phyloP scores from a whole-genome alignment of 1,140 invertebrate species.

The Linepithema humile region DNA sequence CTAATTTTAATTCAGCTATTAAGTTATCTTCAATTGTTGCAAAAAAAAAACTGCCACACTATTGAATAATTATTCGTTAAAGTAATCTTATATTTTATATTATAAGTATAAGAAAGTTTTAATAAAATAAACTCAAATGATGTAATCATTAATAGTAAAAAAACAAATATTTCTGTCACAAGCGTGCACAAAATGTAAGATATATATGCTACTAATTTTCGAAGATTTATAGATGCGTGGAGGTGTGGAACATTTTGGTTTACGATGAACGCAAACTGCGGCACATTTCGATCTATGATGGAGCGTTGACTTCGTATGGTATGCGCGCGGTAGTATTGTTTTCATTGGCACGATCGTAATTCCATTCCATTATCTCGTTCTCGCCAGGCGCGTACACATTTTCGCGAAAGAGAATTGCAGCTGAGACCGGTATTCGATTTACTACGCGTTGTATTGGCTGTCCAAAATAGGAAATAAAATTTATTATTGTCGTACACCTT shows the following conservation, averaged over 20 bases:
- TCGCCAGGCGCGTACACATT: slow-evolving; percentile 34
- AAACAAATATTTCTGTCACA: background rate
- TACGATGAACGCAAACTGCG: slow-evolving; percentile 12
- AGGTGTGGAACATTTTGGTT: slow-evolving; percentile 24
- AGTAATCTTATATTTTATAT: no score
- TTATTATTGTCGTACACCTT: no score
- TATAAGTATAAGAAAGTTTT: no score
- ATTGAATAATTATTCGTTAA: no score
- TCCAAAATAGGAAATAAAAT: background rate
- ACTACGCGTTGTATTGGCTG: background rate
- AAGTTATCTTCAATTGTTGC: no score
- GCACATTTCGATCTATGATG: slow-evolving; percentile 26
- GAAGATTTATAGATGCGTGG: background rate
- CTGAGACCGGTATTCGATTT: background rate
- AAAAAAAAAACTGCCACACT: no score
- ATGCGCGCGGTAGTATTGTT: slow-evolving; percentile 57
- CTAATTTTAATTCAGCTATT: no score
- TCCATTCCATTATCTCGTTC: slow-evolving; percentile 65
- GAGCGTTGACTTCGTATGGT: slow-evolving; percentile 20
- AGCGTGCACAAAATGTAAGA: background rate
- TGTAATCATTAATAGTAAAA: no score
- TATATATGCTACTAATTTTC: background rate
- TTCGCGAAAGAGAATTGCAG: slow-evolving; percentile 16
- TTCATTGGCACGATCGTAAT: slow-evolving; percentile 67
- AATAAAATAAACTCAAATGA: no score